Evolutionary conservation across 2,888 invertebrate species (phyloP), one percentile per base, ranked within the genome.

Genomic region (Tanypteryx hageni): DNA sequence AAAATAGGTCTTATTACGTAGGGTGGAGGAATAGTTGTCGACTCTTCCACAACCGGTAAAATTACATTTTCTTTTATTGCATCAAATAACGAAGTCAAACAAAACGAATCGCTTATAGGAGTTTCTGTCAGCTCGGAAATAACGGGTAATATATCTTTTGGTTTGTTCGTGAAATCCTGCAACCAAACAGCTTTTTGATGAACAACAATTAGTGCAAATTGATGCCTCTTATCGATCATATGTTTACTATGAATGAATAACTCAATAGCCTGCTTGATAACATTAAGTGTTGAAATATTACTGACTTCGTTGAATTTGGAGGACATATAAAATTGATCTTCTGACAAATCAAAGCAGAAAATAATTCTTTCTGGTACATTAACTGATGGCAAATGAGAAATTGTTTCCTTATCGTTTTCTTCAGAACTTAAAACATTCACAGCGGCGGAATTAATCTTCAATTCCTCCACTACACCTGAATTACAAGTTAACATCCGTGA

Each of bases 301-400:
- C 96, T 95, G 0, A 96, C 96, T 94, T 96, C 96, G 0, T 95
- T 96, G 0, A 96, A 94, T 93, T 95, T 94, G 93, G 96, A 97
- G 4, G 96, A 94, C 0, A 96, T 96, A 93, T 95, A 96, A 92
- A 96, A 95, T 92, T 95, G 95, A 94, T 97, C 96, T 93, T 95
- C 95, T 89, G 96, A 96, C 16, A 96, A 95, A 94, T 97, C 97
- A 93, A 97, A 94, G 93, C 97, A 96, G 92, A 97, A 95, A 56
- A 97, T 95, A 76, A 97, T 96, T 94, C 95, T 96, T 94, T 97
- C 97, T 0, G 96, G 96, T 10, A 96, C 95, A 94, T 96, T 96
- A 0, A 94, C 61, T 4, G 93, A 93, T 0, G 94, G 93, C 2
- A 94, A 31, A 81, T 22, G 44, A 13, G 44, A 61, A 11, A 18